Percentiles rank a stretch among this genome's conserved stretches.
Evolutionary conservation across 1,140 invertebrate genomes (phyloP).

Genomic region (Phortica variegata): DNA sequence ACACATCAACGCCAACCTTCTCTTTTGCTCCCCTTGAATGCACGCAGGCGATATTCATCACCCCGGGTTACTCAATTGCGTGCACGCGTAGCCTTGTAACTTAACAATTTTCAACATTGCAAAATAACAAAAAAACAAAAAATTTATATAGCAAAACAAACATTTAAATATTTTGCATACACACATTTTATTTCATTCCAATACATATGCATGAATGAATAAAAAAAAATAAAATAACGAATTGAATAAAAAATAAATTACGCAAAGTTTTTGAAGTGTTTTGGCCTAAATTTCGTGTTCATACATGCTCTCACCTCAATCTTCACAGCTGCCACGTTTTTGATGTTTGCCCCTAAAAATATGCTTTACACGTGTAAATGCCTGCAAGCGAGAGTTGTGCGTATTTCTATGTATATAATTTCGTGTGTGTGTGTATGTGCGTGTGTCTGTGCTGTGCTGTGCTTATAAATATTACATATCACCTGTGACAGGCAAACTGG

Average conservation of each 20-base stretch:
- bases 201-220: no score
- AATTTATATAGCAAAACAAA: no score
- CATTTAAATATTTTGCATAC: no score
- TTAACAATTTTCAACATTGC: conserved; percentile 12
- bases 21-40: no score
- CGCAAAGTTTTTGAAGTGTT: conserved; percentile 30
- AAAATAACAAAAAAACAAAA: conserved; percentile 35
- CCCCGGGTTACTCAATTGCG: not conserved
- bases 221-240: no score
- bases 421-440: not conserved
- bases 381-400: not conserved
- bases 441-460: not conserved
- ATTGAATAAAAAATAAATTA: no score
- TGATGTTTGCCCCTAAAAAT: conserved; percentile 26
- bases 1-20: no score
- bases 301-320: not conserved
- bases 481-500: no score
- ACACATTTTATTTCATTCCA: no score
- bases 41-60: no score
- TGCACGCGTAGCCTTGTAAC: conserved; percentile 9
- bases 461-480: no score
- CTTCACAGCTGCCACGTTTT: conserved; percentile 4
- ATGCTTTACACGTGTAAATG: conserved; percentile 12
- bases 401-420: not conserved
- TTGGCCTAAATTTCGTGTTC: conserved; percentile 45